A percentile compares a stretch with the other conserved stretches of the same genome.
These are phyloP conservation scores for Panopea generosa DNA, from an alignment of 2,888 invertebrate genomes.

Conservation along the genomic window DNA sequence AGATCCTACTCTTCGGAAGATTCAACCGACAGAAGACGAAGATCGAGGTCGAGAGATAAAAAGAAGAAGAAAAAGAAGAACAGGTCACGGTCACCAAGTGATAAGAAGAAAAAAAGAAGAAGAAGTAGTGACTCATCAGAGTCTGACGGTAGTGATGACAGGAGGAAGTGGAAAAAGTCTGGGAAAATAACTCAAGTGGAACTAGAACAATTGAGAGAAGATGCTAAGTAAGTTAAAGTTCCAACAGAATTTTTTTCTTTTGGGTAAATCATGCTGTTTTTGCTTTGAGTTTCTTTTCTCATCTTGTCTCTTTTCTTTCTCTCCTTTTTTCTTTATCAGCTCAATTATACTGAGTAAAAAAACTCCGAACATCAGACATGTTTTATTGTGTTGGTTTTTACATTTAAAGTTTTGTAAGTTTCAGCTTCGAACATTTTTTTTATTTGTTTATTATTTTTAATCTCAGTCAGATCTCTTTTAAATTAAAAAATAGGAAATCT, in stretches of 20 bases:
- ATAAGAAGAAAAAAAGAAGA: slow-evolving; percentile 27
- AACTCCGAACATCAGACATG: too few species aligned
- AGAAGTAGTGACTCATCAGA: slow-evolving; percentile 40
- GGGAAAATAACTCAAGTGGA: slow-evolving; percentile 49
- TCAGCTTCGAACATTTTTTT: too few species aligned
- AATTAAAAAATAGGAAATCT: too few species aligned
- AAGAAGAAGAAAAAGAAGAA: slow-evolving; percentile 48
- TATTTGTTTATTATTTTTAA: too few species aligned
- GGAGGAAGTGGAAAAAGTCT: slow-evolving; percentile 6
- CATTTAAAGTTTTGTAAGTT: too few species aligned
- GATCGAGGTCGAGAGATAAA: slow-evolving; percentile 61
- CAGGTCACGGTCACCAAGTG: slow-evolving; percentile 47
- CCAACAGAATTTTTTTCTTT: background rate
- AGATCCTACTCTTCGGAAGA: slow-evolving; percentile 26
- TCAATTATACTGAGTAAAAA: too few species aligned
- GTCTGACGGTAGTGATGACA: slow-evolving; percentile 30
- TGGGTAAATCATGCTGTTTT: background rate
- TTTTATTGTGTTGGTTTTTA: too few species aligned
- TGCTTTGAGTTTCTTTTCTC: background rate
- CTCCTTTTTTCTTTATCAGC: too few species aligned
- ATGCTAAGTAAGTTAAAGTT: slow-evolving; percentile 51
- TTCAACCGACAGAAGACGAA: slow-evolving; percentile 11
- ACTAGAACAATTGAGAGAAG: slow-evolving; percentile 55
- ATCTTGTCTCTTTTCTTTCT: background rate
- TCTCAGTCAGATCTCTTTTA: too few species aligned